These are phyloP conservation scores for Sthenelais limicola DNA, from an alignment of 2,888 invertebrate genomes.

Conservation along the genomic window DNA sequence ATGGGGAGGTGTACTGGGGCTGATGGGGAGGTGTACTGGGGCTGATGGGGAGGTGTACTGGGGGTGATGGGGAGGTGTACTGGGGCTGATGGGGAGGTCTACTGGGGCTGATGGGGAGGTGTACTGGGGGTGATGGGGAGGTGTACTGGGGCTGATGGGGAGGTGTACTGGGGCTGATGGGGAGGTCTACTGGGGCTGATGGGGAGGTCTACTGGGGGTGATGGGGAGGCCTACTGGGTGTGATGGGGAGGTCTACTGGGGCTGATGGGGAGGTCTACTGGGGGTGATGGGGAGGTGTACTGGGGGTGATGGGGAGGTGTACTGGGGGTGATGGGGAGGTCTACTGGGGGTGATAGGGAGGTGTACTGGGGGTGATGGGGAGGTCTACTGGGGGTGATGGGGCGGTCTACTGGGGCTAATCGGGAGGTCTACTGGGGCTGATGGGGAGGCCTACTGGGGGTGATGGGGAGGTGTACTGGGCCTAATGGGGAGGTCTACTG, in stretches of 20 bases:
- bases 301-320: neutral
- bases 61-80: too few relatives aligned
- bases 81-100: too few relatives aligned
- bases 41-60: neutral
- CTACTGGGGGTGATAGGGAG: neutral
- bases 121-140: neutral
- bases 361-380: neutral
- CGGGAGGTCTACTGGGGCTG: too few relatives aligned
- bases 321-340: too few relatives aligned
- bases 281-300: neutral
- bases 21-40: too few relatives aligned
- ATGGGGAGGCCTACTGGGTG: neutral
- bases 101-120: neutral
- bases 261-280: too few relatives aligned
- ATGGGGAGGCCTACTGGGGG: neutral
- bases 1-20: too few relatives aligned
- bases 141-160: neutral
- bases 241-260: too few relatives aligned
- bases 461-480: neutral
- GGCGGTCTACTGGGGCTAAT: neutral
- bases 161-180: neutral
- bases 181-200: too few relatives aligned
- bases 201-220: too few relatives aligned
- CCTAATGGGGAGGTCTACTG: neutral
- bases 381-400: too few relatives aligned